Base-by-base conservation (phyloP, 2,797 vertebrate genomes). In the Todus mexicanus region DNA sequence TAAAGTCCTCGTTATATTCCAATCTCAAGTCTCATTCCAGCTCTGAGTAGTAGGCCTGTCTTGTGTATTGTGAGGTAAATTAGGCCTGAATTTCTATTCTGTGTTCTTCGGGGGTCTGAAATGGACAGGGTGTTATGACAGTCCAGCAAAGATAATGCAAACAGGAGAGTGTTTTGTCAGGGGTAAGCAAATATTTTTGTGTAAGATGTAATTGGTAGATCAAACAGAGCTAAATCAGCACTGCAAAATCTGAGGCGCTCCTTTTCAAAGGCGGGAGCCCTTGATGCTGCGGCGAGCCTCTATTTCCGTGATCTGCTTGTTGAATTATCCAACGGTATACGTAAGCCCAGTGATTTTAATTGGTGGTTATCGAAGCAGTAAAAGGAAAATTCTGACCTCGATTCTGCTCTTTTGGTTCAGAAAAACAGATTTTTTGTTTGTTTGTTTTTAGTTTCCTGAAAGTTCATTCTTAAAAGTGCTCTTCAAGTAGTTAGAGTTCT, bases 121-220 rank as follows among this genome's bases (percentile, higher is more conserved):
- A 47, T 38, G 45, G 18, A 82, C 71, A 56, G 25, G 51, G 72
- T 42, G 31, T 82, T 93, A 53, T 56, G 70, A 35, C 19, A 76
- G 56, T 50, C 45, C 63, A 48, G 40, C 43, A 38, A 91, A 91
- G 79, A 38, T 63, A 86, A 37, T 57, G 76, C 59, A 59, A 68
- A 66, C 43, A 89, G 53, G 61, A 54, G 31, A 70, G 63, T 64
- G 61, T 77, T 92, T 92, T 94, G 47, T 88, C 42, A 84, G 59
- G 72, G 38, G 13, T 69, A 84, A 89, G 48, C 0, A 15, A 84
- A 77, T 70, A 37, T 54, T 77, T 94, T 12, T 12, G 47, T 71
- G 56, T 26, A 45, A 70, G 60, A 40, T 60, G 5, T 21, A 35
- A 72, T 45, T 74, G 56, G 13, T 66, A 64, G 61, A 83, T 94